These are phyloP conservation scores for Megamerina dolium DNA, from an alignment of 2,888 invertebrate species.

Conservation along the genomic window DNA sequence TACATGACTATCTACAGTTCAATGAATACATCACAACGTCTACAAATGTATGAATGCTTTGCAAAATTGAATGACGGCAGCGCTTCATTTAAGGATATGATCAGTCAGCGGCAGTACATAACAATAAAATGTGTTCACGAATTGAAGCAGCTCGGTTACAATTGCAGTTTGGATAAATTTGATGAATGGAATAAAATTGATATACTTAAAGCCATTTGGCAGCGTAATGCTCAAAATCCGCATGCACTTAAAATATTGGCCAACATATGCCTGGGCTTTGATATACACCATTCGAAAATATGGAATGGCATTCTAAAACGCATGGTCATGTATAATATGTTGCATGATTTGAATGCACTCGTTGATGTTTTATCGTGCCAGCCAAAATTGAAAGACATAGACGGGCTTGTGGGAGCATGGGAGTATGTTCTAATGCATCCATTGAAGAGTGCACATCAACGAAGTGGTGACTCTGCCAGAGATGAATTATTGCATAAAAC, in stretches of 20 bases:
- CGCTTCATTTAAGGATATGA: slow-evolving; percentile 33
- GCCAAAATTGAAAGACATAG: slow-evolving; percentile 35
- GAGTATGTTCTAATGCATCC: slow-evolving; percentile 43
- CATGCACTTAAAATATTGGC: slow-evolving; percentile 43
- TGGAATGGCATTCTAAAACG: slow-evolving; percentile 49
- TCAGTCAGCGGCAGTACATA: slow-evolving; percentile 43
- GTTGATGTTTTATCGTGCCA: slow-evolving; percentile 45
- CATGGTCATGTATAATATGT: slow-evolving; percentile 47
- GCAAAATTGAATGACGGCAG: slow-evolving; percentile 44
- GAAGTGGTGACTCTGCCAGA: slow-evolving; percentile 33
- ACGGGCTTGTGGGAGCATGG: slow-evolving; percentile 44
- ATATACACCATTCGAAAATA: slow-evolving; percentile 43
- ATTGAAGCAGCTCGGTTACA: slow-evolving; percentile 45
- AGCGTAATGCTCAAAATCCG: slow-evolving; percentile 39
- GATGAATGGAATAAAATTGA: slow-evolving; percentile 45
- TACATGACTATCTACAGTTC: slow-evolving; percentile 19
- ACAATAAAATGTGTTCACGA: slow-evolving; percentile 46
- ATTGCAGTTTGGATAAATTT: slow-evolving; percentile 45
- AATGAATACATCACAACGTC: slow-evolving; percentile 40
- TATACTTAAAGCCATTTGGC: slow-evolving; percentile 46
- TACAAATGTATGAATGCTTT: slow-evolving; percentile 48
- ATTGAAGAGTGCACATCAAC: slow-evolving; percentile 40
- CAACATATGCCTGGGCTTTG: slow-evolving; percentile 46
- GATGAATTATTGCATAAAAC: slow-evolving; percentile 41
- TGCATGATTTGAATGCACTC: slow-evolving; percentile 39